phyloP scores from a whole-genome alignment of 2,113 vertebrate genomes.

The Rynchops niger region DNA sequence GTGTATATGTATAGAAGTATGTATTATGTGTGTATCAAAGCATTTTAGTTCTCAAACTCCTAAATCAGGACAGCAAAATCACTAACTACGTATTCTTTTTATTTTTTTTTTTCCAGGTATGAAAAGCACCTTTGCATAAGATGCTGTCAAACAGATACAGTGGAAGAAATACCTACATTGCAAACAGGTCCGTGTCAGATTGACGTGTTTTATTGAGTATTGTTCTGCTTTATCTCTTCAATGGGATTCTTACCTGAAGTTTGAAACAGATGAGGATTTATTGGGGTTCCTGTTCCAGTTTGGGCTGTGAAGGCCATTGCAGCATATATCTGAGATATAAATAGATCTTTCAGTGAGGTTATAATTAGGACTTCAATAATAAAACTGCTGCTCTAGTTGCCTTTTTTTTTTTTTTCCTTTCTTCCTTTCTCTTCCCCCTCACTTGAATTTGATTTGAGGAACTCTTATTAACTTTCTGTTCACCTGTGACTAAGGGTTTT shows the following conservation, averaged over 20 bases:
- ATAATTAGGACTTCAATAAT: background rate
- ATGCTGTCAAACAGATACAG: background rate
- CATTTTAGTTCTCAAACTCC: background rate
- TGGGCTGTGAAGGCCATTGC: background rate
- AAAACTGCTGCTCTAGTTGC: background rate
- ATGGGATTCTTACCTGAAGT: background rate
- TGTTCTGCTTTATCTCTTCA: background rate
- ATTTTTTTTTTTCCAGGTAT: background rate
- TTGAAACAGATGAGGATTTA: background rate
- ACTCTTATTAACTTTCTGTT: background rate
- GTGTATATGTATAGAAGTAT: rapidly evolving
- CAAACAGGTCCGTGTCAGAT: background rate
- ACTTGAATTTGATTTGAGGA: background rate
- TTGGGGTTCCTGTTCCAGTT: background rate
- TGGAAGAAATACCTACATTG: background rate
- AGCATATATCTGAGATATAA: background rate
- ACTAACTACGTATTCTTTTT: background rate
- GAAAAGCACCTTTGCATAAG: background rate
- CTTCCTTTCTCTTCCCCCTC: background rate
- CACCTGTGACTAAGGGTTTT: background rate
- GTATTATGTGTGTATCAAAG: background rate
- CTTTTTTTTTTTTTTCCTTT: background rate
- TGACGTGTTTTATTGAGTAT: background rate
- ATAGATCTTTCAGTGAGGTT: background rate
- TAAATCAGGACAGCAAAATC: background rate